A percentile compares a stretch with the other conserved stretches of the same genome.
Evolutionary conservation across 2,888 invertebrate species (phyloP).

Genomic region (Eupithecia tripunctaria): DNA sequence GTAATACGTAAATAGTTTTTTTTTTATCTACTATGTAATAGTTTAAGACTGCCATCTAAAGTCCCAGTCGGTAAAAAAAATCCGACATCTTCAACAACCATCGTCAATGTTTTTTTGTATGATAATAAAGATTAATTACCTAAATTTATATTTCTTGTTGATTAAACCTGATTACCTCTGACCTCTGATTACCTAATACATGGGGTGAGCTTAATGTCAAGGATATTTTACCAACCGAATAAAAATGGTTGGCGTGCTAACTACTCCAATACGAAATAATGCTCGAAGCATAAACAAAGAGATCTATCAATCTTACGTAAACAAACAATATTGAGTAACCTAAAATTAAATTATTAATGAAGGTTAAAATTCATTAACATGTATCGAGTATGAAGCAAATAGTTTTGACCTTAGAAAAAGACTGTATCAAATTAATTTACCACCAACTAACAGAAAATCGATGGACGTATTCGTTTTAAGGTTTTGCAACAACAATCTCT

Average conservation of each 20-base stretch:
- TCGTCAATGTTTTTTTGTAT: too few species aligned
- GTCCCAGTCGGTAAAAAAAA: too few species aligned
- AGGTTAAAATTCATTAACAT: conserved; percentile 11
- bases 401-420: conserved; percentile 9
- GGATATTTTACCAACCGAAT: background rate
- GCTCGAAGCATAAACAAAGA: background rate
- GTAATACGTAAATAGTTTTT: too few species aligned
- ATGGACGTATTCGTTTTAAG: background rate
- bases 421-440: conserved; percentile 4
- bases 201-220: too few species aligned
- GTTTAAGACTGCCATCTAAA: too few species aligned
- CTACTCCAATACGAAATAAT: background rate
- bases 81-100: too few species aligned
- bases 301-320: background rate
- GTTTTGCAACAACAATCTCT: conserved; percentile 27
- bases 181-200: too few species aligned
- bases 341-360: background rate
- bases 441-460: background rate
- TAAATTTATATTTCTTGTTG: too few species aligned
- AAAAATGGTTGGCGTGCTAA: background rate
- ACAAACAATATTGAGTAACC: background rate
- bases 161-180: too few species aligned
- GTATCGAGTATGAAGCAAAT: background rate
- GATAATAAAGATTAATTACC: too few species aligned
- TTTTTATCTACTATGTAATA: too few species aligned